These are phyloP conservation scores for Schizaphis graminum DNA, from an alignment of 2,888 invertebrate genomes.

Conservation along the genomic window DNA sequence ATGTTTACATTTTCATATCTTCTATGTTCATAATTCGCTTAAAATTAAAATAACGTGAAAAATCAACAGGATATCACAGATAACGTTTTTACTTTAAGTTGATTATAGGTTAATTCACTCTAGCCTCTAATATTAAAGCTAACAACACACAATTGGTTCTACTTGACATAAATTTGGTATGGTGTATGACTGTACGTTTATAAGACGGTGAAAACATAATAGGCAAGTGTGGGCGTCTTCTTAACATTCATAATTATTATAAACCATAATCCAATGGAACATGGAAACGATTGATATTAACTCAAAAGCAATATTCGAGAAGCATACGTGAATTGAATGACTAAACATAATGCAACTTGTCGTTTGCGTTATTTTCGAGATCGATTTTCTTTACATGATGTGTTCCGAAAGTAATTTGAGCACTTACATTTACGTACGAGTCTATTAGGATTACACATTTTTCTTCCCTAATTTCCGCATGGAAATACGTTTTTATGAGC, in stretches of 20 bases:
- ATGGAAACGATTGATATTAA: constrained; percentile 1
- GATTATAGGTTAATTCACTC: too few relatives aligned
- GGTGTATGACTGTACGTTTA: too few relatives aligned
- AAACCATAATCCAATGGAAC: not conserved
- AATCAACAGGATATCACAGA: too few relatives aligned
- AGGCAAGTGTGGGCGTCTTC: too few relatives aligned
- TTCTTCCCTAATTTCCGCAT: constrained; percentile 38
- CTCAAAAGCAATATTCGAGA: not conserved
- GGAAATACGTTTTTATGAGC: constrained; percentile 25
- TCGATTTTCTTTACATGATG: constrained; percentile 16
- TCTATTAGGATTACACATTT: not conserved
- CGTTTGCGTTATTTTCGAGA: not conserved
- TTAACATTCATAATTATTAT: not conserved
- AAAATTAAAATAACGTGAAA: too few relatives aligned
- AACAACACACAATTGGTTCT: too few relatives aligned
- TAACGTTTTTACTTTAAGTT: too few relatives aligned
- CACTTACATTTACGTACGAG: not conserved
- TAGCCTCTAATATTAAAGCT: too few relatives aligned
- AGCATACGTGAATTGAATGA: not conserved
- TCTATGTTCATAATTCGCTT: too few relatives aligned
- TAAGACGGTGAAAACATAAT: too few relatives aligned
- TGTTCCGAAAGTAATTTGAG: constrained; percentile 25
- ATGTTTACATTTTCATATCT: too few relatives aligned
- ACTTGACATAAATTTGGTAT: too few relatives aligned
- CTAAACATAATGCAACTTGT: not conserved